Evolutionary conservation across 2,888 invertebrate species (phyloP), one percentile per base, ranked within the genome.

Genomic region (Xanthia icteritia): DNA sequence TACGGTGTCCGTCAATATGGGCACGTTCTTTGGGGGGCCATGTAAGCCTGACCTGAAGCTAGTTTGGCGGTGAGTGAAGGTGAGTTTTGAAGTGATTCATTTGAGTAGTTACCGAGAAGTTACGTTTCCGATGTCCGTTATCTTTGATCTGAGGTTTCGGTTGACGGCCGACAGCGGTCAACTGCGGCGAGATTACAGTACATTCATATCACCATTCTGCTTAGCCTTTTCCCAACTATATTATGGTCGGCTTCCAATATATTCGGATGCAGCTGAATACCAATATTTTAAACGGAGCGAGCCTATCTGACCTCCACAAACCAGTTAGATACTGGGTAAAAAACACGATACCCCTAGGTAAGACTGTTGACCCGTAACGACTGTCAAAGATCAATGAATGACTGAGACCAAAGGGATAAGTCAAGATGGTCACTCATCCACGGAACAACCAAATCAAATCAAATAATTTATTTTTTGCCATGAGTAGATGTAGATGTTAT

Each of bases 91-190:
- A 72, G 54, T 75, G 74, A 70, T 51, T 79, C 63, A 72, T 68
- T 69, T 45, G 66, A 54, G 72, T 76, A 31, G 60, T 65, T 65
- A 58, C 82, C 45, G 82, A 68, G 82, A 58, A 42, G 77, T 76
- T 66, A 67, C 54, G 72, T 86, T 68, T 83, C 68, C 71, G 79
- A 70, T 31, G 83, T 60, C 77, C 79, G 77, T 84, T 85, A 86
- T 77, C 65, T 78, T 31, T 39, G 67, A 20, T 60, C 67, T n/a
- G 73, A 39, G 60, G 86, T 79, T 45, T 54, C 69, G 84, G 68
- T 86, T 66, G 75, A 79, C 48, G 60, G 79, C 84, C 54, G 74
- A 48, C 72, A 15, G 79, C 83, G 79, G 73, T 83, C 73, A 73
- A 39, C 60, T 70, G 73, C 48, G 48, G 27, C 56, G n/a, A n/a